A percentile compares a stretch with the other conserved stretches of the same genome.
phyloP scores from a whole-genome alignment of 2,888 invertebrate species.

The Orgyia antiqua region DNA sequence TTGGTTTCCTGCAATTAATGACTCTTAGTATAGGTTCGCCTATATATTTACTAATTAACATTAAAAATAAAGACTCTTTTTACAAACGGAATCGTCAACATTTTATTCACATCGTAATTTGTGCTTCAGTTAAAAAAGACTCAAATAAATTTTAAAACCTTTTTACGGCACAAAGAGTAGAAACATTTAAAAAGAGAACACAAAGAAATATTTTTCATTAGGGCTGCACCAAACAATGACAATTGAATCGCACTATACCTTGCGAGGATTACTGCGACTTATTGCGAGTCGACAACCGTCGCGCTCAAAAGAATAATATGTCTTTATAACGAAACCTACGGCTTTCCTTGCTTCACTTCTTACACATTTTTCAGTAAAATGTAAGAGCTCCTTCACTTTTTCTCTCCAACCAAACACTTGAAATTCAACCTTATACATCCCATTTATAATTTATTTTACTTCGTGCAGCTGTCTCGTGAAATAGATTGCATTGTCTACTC shows the following conservation, averaged over 20 bases:
- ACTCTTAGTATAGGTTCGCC: no score
- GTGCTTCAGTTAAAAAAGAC: no score
- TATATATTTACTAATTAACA: no score
- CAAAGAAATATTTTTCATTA: constrained; percentile 74
- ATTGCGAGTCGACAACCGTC: constrained; percentile 62
- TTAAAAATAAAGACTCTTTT: no score
- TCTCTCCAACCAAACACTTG: constrained; percentile 9
- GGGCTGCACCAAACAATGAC: constrained; percentile 53
- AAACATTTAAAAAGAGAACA: constrained; percentile 50
- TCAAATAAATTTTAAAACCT: no score
- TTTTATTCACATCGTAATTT: no score
- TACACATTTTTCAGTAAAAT: constrained; percentile 74
- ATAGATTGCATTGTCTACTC: constrained; percentile 74
- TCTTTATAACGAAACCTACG: constrained; percentile 72
- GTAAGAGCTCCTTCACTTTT: constrained; percentile 60
- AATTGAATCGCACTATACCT: constrained; percentile 67
- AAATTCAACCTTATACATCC: constrained; percentile 26
- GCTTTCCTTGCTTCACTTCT: constrained; percentile 69
- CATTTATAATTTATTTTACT: constrained; percentile 21
- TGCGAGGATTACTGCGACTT: constrained; percentile 66
- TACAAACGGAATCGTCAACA: no score
- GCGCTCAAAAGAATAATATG: constrained; percentile 75
- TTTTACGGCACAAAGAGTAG: constrained; percentile 29
- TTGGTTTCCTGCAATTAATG: no score
- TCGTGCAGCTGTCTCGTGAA: constrained; percentile 29